Base-by-base conservation (phyloP, 2,113 vertebrate species). In the Tonatia bakeri region DNA sequence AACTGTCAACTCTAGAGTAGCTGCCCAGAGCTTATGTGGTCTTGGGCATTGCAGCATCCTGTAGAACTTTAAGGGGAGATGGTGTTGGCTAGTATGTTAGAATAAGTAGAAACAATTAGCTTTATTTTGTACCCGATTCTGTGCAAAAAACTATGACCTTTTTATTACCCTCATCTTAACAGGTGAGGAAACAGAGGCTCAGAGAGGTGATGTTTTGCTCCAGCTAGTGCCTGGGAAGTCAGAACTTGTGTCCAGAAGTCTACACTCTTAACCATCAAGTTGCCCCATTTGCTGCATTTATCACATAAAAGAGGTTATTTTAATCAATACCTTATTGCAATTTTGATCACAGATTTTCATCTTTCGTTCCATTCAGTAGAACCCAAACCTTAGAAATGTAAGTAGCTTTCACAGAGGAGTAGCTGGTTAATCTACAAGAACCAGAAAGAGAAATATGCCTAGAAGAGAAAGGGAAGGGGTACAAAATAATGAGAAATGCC, bases 41-140 rank as follows among this genome's bases (percentile, higher is more conserved):
- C 38, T 33, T 77, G 33, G 81, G 47, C 36, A 76, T 45, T 81
- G 43, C 28, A 38, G 52, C 28, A 59, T 36, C 26, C 38, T 76
- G 12, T 6, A 65, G 69, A 89, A 80, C 28, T 94, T 96, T 87
- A 91, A 61, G 56, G 54, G 16, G 12, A 83, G 59, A 3, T 22
- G 26, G 22, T 14, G 56, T 72, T 94, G 70, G 70, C 26, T 70
- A 52, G 91, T 92, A 56, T 12, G 11, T 43, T 76, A 47, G 84
- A 94, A 90, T 77, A 96, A 89, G 94, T 82, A 92, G 93, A 69
- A 93, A 87, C 79, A 92, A 81, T 94, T 72, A 95, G 17, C 45
- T 81, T 67, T 87, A 86, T 83, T 93, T 93, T 80, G 47, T 70
- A 69, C n/a, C 16, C 80, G 79, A 79, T 52, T 91, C 87, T 87